A percentile compares a stretch with the other conserved stretches of the same genome.
phyloP scores from a whole-genome alignment of 1,140 invertebrate genomes.

The Reticulitermes speratus region DNA sequence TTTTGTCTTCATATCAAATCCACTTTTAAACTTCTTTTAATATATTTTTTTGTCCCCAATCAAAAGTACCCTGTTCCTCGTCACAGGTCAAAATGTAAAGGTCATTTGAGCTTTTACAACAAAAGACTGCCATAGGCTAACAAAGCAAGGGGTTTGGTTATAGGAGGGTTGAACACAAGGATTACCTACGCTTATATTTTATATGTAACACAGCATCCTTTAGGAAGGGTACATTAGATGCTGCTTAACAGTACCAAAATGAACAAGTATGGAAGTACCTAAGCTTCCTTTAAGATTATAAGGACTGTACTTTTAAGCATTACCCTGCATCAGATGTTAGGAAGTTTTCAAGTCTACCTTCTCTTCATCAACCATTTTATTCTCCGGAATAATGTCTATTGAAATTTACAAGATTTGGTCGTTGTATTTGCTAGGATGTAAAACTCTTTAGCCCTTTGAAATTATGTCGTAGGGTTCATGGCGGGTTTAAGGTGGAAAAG shows the following conservation, averaged over 20 bases:
- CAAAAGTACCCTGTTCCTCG: not conserved
- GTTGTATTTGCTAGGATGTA: not conserved
- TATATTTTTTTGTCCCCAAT: not conserved
- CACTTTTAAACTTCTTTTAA: not conserved
- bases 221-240: not conserved
- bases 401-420: not conserved
- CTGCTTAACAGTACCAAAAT: not conserved
- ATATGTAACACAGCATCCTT: slow-evolving; percentile 12
- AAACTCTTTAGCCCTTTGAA: not conserved
- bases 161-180: not conserved
- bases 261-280: not conserved
- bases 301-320: not conserved
- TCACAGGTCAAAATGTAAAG: not conserved
- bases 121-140: not conserved
- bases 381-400: not conserved
- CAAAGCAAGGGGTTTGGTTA: not conserved
- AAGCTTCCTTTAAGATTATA: not conserved
- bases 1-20: not conserved
- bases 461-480: not conserved
- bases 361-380: not conserved
- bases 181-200: not conserved
- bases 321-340: not conserved
- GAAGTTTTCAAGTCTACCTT: not conserved
- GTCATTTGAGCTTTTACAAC: not conserved
- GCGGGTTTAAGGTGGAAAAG: not conserved